A percentile compares a stretch with the other conserved stretches of the same genome.
Evolutionary conservation across 2,888 invertebrate species (phyloP).

Genomic region (Drosophila mulleri): DNA sequence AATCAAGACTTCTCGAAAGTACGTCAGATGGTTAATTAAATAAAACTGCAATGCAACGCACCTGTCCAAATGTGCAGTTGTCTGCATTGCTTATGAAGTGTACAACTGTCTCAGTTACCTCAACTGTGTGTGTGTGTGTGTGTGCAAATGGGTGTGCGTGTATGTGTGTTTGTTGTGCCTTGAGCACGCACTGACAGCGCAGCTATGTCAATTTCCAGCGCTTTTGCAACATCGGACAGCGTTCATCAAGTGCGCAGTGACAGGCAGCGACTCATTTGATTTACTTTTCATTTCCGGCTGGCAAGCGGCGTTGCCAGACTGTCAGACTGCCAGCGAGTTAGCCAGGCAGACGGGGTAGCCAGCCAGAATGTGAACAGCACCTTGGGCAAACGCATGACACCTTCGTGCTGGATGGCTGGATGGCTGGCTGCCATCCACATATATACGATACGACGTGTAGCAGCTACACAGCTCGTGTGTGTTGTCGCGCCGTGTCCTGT

Average conservation of each 20-base stretch:
- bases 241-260: conserved; percentile 58
- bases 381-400: conserved; percentile 41
- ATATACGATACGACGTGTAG: conserved; percentile 34
- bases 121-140: conserved; percentile 1
- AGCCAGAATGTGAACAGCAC: conserved; percentile 12
- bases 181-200: conserved; percentile 60
- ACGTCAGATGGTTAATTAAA: conserved; percentile 31
- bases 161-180: conserved; percentile 11
- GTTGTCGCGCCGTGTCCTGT: conserved; percentile 33
- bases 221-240: conserved; percentile 39
- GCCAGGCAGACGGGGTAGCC: not conserved
- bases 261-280: conserved; percentile 74
- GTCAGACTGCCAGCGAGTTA: conserved; percentile 11
- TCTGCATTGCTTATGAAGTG: conserved; percentile 13
- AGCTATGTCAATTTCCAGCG: conserved; percentile 57
- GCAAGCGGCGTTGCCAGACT: conserved; percentile 56
- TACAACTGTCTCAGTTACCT: not conserved
- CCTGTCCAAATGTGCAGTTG: conserved; percentile 20
- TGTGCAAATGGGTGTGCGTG: conserved; percentile 8
- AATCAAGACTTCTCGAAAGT: conserved; percentile 6
- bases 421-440: not conserved
- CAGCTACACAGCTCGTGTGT: conserved; percentile 46
- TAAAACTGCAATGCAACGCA: conserved; percentile 22
- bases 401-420: not conserved
- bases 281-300: conserved; percentile 83